Evolutionary conservation across 2,888 invertebrate species (phyloP), one percentile per base, ranked within the genome.

Genomic region (Mesopsocus fuscifrons): DNA sequence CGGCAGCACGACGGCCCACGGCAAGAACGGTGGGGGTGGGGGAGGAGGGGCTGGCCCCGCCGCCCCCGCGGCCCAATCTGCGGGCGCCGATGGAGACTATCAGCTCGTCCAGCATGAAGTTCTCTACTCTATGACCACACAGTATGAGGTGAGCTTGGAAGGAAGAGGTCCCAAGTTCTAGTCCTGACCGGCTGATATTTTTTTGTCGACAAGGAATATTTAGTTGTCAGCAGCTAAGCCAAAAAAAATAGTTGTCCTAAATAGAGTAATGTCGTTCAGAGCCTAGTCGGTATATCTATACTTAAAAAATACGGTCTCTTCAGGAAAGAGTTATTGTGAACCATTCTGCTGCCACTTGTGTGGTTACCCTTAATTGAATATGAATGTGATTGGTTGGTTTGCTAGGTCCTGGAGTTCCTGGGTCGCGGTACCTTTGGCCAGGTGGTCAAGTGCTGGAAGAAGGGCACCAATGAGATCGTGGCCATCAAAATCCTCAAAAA

Each of bases 361-460:
- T n/a, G n/a, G n/a, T n/a, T n/a, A n/a, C n/a, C n/a, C n/a, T n/a
- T n/a, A n/a, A n/a, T n/a, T n/a, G n/a, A n/a, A n/a, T n/a, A n/a
- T n/a, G n/a, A n/a, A n/a, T n/a, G n/a, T n/a, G n/a, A n/a, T n/a
- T n/a, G n/a, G n/a, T n/a, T n/a, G n/a, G n/a, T n/a, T n/a, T n/a
- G n/a, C n/a, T 26, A 26, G 26, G 97, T 97, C 58, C 71, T 97
- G 63, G 97, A 98, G 69, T 99, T 98, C 68, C 76, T 99, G 59
- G 98, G 98, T 53, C 81, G 98, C 54, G 98, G 98, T 57, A 98
- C 97, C 53, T 98, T 98, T 68, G 97, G 97, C 11, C 75, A 89
- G 73, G 98, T 99, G 59, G 98, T 98, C 59, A 99, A 99, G 69
- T 99, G 98, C 67, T 98, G 98, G 97, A 98, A 99, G 68, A 95